Evolutionary conservation across 2,888 invertebrate species (phyloP).

Genomic region (Eupsilia transversa): DNA sequence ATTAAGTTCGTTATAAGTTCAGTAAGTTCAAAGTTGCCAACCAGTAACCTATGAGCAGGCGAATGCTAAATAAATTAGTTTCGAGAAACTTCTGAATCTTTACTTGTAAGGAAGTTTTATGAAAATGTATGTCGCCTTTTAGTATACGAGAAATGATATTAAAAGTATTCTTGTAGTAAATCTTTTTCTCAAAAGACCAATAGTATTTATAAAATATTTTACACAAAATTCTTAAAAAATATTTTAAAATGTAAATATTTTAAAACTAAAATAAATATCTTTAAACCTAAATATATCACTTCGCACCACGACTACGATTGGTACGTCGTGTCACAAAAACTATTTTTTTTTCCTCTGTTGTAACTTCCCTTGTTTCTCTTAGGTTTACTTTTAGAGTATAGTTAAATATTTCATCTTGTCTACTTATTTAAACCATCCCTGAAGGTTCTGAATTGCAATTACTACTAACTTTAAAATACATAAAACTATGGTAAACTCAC

Average conservation of each 20-base stretch:
- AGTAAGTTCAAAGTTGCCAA: not conserved
- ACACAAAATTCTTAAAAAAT: not conserved
- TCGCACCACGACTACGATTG: too few species aligned
- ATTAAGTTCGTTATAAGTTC: slow-evolving; percentile 5
- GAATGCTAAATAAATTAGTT: slow-evolving; percentile 22
- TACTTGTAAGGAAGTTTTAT: slow-evolving; percentile 4
- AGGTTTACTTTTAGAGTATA: not conserved
- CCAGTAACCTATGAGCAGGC: slow-evolving; percentile 8
- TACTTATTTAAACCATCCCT: not conserved
- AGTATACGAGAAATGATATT: not conserved
- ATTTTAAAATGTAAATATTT: not conserved
- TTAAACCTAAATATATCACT: too few species aligned
- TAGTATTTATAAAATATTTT: too few species aligned
- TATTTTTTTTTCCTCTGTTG: too few species aligned
- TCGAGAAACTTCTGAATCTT: slow-evolving; percentile 13
- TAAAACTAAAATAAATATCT: too few species aligned
- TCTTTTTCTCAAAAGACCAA: not conserved
- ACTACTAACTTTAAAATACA: not conserved
- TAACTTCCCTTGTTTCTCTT: too few species aligned
- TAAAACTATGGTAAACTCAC: slow-evolving; percentile 78
- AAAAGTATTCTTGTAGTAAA: not conserved
- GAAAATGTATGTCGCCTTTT: not conserved
- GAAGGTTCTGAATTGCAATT: not conserved
- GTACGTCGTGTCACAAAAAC: too few species aligned
- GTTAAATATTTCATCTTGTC: not conserved